phyloP scores from a whole-genome alignment of 2,113 vertebrate genomes.

The Megaptera novaeangliae region DNA sequence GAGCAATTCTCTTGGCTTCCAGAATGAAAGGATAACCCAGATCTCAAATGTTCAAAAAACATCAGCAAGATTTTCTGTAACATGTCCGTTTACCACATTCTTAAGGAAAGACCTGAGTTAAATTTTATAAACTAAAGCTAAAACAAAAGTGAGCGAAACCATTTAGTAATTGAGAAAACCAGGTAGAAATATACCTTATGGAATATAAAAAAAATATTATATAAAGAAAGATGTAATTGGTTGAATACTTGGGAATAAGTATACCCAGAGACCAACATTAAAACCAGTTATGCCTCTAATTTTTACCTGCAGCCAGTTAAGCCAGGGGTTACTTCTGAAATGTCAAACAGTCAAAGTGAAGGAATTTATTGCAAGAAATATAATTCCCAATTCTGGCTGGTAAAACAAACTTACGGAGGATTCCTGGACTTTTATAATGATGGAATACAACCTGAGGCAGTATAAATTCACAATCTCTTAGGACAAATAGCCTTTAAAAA shows the following conservation, averaged over 20 bases:
- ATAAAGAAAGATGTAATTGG: constrained; percentile 69
- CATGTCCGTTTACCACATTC: constrained; percentile 34
- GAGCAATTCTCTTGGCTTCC: background rate
- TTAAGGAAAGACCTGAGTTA: constrained; percentile 40
- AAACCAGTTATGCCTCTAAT: constrained; percentile 77
- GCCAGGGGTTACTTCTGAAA: constrained; percentile 75
- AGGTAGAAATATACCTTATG: constrained; percentile 58
- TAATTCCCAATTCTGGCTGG: constrained; percentile 80
- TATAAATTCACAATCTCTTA: constrained; percentile 81
- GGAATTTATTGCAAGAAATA: constrained; percentile 77
- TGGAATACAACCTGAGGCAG: constrained; percentile 81
- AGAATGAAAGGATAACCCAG: background rate
- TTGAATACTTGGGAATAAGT: constrained; percentile 72
- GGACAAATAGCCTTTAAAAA: constrained; percentile 81
- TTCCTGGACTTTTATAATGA: constrained; percentile 81
- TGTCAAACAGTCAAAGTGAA: constrained; percentile 76
- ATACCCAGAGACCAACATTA: constrained; percentile 75
- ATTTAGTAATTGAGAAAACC: constrained; percentile 66
- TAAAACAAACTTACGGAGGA: constrained; percentile 82
- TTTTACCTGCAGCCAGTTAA: constrained; percentile 77
- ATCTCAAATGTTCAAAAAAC: background rate
- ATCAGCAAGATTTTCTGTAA: background rate
- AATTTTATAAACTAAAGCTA: constrained; percentile 46
- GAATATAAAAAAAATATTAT: constrained; percentile 56
- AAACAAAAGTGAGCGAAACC: constrained; percentile 48